Base-by-base conservation (phyloP, 2,113 vertebrate species). In the Pangasianodon gigas region DNA sequence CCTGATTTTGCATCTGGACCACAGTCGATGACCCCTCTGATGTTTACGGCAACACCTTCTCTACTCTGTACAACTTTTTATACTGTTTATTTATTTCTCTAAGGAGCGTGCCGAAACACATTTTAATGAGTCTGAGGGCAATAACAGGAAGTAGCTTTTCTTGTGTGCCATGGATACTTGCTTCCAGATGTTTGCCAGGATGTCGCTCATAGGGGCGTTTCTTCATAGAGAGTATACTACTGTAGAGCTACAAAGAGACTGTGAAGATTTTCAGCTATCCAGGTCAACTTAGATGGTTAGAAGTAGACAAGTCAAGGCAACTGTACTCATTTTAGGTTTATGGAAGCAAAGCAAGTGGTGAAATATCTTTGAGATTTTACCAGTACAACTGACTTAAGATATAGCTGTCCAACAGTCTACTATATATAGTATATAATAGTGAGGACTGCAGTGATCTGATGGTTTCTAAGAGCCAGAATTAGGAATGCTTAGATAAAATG, bases 71-170 rank as follows among this genome's bases (percentile, higher is more conserved):
- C 6, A 74, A 8, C 32, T 74, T n/a, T 26, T 51, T 82, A n/a
- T 82, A 81, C 51, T 52, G 14, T 81, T 81, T 81, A 52, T 26
- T 81, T 81, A 52, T 52, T n/a, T 81, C 46, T 85, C 84, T 58
- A 26, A 62, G 21, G 16, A 11, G 21, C 44, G 32, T 44, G 14
- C 8, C 56, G n/a, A 21, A 65, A 52, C 4, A 18, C n/a, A 85
- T 37, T 18, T 37, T 79, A 51, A 41, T 62, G 32, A 54, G 46
- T 29, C 3, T 29, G 14, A 62, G 4, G 52, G 58, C 48, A 65
- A 74, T 88, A 83, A 79, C 88, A 79, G 77, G 67, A 84, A 90
- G 83, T 46, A 65, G 56, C 32, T 88, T 87, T 60, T 77, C 58
- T 65, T 4, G 71, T 37, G 37, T 44, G 65, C 44, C 54, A 67